Conservation (phyloP, 1,140 invertebrate genomes). For the Tetragonula clypearis region DNA sequence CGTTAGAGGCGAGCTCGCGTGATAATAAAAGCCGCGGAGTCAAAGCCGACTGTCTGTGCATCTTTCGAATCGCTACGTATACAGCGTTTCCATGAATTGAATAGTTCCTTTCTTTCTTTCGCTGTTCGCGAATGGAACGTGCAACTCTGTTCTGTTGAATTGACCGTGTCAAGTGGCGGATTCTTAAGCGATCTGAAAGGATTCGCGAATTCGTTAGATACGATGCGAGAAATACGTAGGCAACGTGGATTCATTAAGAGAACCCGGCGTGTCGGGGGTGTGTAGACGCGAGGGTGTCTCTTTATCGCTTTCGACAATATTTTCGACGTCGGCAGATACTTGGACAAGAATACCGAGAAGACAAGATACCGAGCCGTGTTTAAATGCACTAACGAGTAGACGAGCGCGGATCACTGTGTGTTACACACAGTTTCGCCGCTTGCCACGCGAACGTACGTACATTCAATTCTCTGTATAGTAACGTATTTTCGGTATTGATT, state of each 20-base stretch:
- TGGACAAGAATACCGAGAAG: background rate
- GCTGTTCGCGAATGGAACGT: background rate
- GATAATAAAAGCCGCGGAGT: slow-evolving; percentile 6
- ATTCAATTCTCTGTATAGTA: background rate
- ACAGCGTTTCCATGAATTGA: background rate
- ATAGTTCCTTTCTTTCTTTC: background rate
- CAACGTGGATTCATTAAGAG: slow-evolving; percentile 7
- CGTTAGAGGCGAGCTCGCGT: background rate
- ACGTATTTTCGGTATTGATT: background rate
- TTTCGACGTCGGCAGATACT: background rate
- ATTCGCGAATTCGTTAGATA: slow-evolving; percentile 6
- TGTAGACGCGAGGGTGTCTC: background rate
- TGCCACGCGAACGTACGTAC: too few relatives aligned
- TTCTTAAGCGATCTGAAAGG: background rate
- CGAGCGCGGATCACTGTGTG: background rate
- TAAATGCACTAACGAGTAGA: background rate
- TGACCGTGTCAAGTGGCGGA: background rate
- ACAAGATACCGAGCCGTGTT: background rate
- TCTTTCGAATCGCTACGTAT: background rate
- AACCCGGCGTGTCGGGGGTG: background rate
- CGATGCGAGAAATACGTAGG: background rate
- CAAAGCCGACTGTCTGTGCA: background rate
- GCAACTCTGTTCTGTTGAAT: background rate
- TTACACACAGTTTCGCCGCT: background rate
- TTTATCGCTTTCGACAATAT: background rate